Evolutionary conservation across 1,140 invertebrate genomes (phyloP), one percentile per base, ranked within the genome.

Genomic region (Zaprionus africanus): DNA sequence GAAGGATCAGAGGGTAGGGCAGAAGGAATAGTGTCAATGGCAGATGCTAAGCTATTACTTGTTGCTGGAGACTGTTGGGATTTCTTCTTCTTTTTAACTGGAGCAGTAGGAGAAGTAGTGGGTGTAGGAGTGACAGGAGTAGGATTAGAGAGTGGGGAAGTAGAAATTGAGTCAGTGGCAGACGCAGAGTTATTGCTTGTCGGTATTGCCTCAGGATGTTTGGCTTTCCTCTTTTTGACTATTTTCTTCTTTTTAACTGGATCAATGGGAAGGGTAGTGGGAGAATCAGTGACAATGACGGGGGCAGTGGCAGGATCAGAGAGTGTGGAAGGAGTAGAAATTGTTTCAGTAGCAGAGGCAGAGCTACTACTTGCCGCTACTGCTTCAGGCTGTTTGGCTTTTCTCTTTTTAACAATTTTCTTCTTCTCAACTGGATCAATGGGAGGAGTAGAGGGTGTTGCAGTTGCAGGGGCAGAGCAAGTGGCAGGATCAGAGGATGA

Each of bases 241-340:
- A 24, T 11, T 51, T 51, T 51, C 46, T 51, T 51, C 46, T 51
- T 51, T 51, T 22, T 5, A 12, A 51, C 7, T 43, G n/a, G n/a
- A 11, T 31, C 3, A 3, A 31, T 9, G 31, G 7, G 5, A n/a
- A 1, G 43, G 53, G 61, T 15, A 15, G 43, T 13, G n/a, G 60
- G 17, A 17, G 26, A 9, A 31, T 6, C 28, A 28, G 28, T 28
- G 28, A 28, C 7, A 28, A 28, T 5, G 26, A 26, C 28, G 5
- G 26, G 41, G 31, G 41, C 9, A 34, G 31, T 56, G 53, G 36
- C 63, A 43, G 36, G 36, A 66, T 17, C 57, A 43, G 19, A 28
- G 22, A 4, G n/a, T 43, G 17, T 26, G 31, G 19, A 15, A 67
- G 54, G 7, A 46, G 56, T 22, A 36, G 28, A 7, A 51, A 24